A percentile compares a stretch with the other conserved stretches of the same genome.
Evolutionary conservation across 23 tunicate species (phyloP).

Genomic region (Ciona savignyi): DNA sequence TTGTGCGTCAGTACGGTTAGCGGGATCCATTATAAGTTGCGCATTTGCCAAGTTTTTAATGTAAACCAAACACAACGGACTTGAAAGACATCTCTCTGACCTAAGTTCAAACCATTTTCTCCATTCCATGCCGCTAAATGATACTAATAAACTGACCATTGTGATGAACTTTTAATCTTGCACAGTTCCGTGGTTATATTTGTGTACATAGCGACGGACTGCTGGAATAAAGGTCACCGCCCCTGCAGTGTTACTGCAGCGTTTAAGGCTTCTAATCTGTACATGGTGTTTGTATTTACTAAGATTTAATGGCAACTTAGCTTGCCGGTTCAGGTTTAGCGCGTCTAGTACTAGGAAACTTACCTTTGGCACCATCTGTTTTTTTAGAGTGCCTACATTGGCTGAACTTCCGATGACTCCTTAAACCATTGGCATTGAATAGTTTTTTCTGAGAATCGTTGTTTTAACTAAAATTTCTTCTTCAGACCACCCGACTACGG

Average conservation of each 20-base stretch:
- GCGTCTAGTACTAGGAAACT: too few relatives aligned
- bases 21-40: not conserved
- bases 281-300: too few relatives aligned
- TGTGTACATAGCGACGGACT: not conserved
- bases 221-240: not conserved
- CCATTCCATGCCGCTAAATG: not conserved
- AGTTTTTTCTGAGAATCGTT: not conserved
- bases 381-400: too few relatives aligned
- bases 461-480: not conserved
- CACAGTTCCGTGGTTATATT: not conserved
- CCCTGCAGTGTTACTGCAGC: too few relatives aligned
- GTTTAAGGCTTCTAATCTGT: too few relatives aligned
- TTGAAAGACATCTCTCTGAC: not conserved
- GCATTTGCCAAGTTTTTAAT: not conserved
- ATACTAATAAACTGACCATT: not conserved
- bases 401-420: not conserved
- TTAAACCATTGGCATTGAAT: not conserved
- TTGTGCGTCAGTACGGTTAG: too few relatives aligned
- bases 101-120: not conserved
- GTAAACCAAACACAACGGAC: not conserved
- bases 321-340: not conserved
- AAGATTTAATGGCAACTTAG: not conserved
- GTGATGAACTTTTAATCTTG: not conserved
- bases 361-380: too few relatives aligned
- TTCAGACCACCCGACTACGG: not conserved